Base-by-base conservation (phyloP, 1,140 invertebrate species). In the Amphibalanus amphitrite region DNA sequence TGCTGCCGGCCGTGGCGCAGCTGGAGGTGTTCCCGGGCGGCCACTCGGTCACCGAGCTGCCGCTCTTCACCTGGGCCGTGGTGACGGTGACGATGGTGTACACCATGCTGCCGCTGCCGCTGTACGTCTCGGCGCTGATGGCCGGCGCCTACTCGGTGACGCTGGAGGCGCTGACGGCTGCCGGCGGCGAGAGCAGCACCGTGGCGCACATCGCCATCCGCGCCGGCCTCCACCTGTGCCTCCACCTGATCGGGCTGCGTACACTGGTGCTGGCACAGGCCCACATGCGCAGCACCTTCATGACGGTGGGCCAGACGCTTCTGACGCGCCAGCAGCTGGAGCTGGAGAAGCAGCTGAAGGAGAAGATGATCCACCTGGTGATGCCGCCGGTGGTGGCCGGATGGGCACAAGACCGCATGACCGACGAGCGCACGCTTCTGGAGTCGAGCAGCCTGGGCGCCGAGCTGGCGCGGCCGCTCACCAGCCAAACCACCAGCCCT, bases 301-400 rank as follows among this genome's bases (percentile, higher is more conserved):
- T 96, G 88, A 96, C 96, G 83, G 92, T 97, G 69, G 93, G 93
- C 0, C 93, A 97, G 78, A 95, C 93, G 72, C 79, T 93, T 25
- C 79, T 94, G 71, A 93, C 95, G 0, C 82, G 92, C 29, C 84
- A 88, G 69, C 92, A 97, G 76, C 80, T 97, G 38, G 91, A 95
- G 80, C 86, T 92, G 82, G 95, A 98, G 78, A 96, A 95, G 75
- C 89, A 92, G 75, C 82, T 97, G 8, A 97, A 96, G 79, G 93
- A 97, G 78, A 93, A 95, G 79, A 97, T 97, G 93, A 97, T 97
- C 77, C 91, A 93, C 78, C 96, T 92, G 4, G 90, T 98, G 30
- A 98, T 86, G 85, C 85, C 85, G 15, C 81, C 80, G 47, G 78
- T 80, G 74, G 90, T 97, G 0, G 94, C 94, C 0, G 84, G 88